Conservation (phyloP, 2,797 vertebrate genomes). For the Aphelocoma californica region DNA sequence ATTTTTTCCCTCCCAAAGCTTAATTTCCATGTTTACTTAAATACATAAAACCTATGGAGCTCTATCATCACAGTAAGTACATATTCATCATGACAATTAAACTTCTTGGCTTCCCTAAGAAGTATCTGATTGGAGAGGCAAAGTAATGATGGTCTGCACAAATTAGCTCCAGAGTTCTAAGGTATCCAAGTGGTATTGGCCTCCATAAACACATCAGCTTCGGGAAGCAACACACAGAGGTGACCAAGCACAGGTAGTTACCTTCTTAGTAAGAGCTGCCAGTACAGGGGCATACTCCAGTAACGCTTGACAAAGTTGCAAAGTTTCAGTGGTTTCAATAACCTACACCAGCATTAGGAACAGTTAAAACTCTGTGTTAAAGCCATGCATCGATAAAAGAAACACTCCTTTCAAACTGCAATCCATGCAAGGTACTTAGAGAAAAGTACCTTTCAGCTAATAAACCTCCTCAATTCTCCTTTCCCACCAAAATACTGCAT, state of each 20-base stretch:
- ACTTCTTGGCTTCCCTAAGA: background rate
- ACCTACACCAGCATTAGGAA: background rate
- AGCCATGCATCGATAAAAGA: background rate
- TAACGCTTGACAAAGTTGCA: background rate
- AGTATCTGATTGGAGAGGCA: background rate
- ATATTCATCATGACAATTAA: background rate
- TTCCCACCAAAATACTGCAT: background rate
- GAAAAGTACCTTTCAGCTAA: background rate
- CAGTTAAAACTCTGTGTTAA: background rate
- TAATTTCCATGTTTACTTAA: background rate
- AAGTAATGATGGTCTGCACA: background rate
- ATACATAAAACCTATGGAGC: background rate
- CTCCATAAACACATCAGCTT: background rate
- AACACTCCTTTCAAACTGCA: background rate
- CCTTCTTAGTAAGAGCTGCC: background rate
- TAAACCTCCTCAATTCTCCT: background rate
- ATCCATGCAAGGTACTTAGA: background rate
- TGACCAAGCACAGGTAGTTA: background rate
- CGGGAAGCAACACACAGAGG: background rate
- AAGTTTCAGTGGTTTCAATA: background rate
- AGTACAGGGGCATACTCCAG: background rate
- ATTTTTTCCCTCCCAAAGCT: background rate
- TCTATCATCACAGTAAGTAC: background rate
- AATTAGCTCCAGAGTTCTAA: background rate
- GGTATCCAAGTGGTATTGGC: background rate